Evolutionary conservation across 1,140 invertebrate genomes (phyloP).

Genomic region (Temnothorax longispinosus): DNA sequence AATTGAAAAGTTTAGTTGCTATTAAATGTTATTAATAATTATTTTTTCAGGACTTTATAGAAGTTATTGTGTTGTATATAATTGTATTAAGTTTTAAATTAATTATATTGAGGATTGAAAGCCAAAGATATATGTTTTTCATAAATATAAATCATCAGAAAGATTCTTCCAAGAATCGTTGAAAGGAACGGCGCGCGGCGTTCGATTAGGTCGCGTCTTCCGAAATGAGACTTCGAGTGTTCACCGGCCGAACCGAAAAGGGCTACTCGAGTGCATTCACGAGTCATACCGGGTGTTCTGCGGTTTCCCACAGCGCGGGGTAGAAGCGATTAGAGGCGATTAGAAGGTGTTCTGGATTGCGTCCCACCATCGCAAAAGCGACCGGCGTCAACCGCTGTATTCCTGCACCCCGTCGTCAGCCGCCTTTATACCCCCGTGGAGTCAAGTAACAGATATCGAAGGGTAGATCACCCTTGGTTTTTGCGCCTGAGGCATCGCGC

Average conservation of each 20-base stretch:
- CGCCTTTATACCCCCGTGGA: conserved; percentile 2
- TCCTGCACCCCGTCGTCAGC: conserved; percentile 2
- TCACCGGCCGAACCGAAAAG: conserved; percentile 16
- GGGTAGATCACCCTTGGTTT: conserved; percentile 10
- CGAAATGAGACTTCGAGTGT: conserved; percentile 24
- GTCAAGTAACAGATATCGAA: conserved; percentile 21
- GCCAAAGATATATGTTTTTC: not conserved
- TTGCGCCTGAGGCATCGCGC: not conserved
- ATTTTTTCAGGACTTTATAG: not conserved
- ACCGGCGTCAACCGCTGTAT: not conserved
- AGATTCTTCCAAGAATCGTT: not conserved
- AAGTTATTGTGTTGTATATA: not conserved
- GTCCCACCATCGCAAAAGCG: conserved; percentile 49
- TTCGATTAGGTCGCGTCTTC: conserved; percentile 14
- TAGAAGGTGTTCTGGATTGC: conserved; percentile 69
- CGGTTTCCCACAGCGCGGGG: conserved; percentile 40
- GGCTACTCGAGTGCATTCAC: conserved; percentile 28
- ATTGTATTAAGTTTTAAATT: not conserved
- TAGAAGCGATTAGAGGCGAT: conserved; percentile 61
- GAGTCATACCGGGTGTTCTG: conserved; percentile 31
- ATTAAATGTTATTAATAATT: not conserved
- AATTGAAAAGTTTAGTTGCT: not conserved
- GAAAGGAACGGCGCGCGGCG: not conserved
- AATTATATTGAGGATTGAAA: not conserved
- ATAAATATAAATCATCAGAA: not conserved